Conservation (phyloP, 2,113 vertebrate species). For the Scomber colias region DNA sequence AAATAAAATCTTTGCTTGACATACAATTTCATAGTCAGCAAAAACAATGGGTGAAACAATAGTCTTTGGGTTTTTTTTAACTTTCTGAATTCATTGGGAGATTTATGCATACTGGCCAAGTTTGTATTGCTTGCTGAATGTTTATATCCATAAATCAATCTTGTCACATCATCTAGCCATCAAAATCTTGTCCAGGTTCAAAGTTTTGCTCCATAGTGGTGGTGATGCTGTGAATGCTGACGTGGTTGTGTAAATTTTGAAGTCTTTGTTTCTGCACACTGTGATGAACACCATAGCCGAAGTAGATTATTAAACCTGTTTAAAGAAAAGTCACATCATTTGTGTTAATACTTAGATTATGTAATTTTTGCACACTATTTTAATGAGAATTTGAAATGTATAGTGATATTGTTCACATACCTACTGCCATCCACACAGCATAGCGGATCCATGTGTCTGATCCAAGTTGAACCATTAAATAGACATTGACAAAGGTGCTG, state of each 20-base stretch:
- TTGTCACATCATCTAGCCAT: slow-evolving; percentile 1
- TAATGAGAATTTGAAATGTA: neutral
- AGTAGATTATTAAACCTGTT: slow-evolving; percentile 89
- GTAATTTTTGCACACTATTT: neutral
- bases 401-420: slow-evolving; percentile 71
- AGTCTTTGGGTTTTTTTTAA: neutral
- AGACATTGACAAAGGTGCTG: slow-evolving; percentile 86
- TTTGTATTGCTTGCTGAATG: neutral
- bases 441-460: slow-evolving; percentile 87
- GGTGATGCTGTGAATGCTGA: slow-evolving; percentile 46
- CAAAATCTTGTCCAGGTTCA: slow-evolving; percentile 25
- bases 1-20: too few relatives aligned
- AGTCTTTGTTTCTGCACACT: slow-evolving; percentile 83
- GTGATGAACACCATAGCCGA: slow-evolving; percentile 87
- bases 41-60: neutral
- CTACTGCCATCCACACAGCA: slow-evolving; percentile 87
- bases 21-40: neutral
- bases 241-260: slow-evolving; percentile 19
- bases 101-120: neutral
- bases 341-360: neutral
- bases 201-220: slow-evolving; percentile 16
- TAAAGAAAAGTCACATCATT: neutral
- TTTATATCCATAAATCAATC: neutral
- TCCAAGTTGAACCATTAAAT: slow-evolving; percentile 86
- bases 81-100: neutral